phyloP scores from a whole-genome alignment of 2,113 vertebrate species.

The Motacilla tschutschensis region DNA sequence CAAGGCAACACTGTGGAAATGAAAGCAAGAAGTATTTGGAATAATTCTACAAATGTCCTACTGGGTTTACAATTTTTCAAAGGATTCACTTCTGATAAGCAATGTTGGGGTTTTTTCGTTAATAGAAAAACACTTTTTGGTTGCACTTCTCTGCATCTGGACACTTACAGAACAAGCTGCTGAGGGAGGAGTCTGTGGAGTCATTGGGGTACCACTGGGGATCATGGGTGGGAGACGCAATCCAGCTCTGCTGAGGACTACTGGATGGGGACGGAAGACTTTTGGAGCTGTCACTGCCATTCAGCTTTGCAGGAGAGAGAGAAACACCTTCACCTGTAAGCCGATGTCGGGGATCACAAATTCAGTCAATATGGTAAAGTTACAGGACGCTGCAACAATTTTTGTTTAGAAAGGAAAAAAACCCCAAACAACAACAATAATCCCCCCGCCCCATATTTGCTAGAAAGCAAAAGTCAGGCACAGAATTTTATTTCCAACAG shows the following conservation, averaged over 20 bases:
- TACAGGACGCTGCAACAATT: not conserved
- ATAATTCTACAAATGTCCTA: not conserved
- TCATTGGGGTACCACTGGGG: slow-evolving; percentile 98
- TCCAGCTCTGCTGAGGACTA: slow-evolving; percentile 93
- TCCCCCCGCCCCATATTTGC: fast-evolving
- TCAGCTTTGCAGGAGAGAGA: slow-evolving; percentile 91
- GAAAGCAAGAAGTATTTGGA: not conserved
- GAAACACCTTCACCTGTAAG: slow-evolving; percentile 86
- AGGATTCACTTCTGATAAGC: not conserved
- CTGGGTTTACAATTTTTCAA: not conserved
- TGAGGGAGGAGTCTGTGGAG: slow-evolving; percentile 91
- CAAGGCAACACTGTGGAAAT: not conserved
- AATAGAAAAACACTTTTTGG: no score
- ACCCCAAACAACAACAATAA: not conserved
- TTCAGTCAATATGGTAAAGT: not conserved
- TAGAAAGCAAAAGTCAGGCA: not conserved
- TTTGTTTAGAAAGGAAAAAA: not conserved
- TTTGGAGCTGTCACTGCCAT: slow-evolving; percentile 87
- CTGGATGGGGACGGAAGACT: slow-evolving; percentile 86
- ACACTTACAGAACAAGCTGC: slow-evolving; percentile 92
- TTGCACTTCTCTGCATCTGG: not conserved
- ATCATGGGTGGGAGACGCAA: slow-evolving; percentile 93
- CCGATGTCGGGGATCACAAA: not conserved
- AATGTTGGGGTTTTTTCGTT: not conserved
- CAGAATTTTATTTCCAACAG: not conserved